Percentiles rank a stretch among this genome's conserved stretches.
Conservation (phyloP, 23 tunicate species). For the Ascidia mentula region DNA sequence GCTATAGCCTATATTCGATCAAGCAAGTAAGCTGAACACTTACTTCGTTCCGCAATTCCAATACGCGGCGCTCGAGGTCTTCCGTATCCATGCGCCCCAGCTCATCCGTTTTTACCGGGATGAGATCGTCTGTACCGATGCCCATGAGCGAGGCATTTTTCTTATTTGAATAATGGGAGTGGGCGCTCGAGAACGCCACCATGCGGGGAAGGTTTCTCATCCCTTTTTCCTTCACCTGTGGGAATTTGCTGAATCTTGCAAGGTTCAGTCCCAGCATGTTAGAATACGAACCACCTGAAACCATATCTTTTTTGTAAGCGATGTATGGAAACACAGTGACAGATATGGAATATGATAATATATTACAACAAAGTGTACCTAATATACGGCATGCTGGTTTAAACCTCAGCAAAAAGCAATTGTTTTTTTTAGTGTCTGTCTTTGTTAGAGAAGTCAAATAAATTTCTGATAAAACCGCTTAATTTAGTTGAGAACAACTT, state of each 20-base stretch:
- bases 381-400: no score
- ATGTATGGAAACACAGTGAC: no score
- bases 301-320: no score
- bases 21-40: background rate
- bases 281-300: slow-evolving; percentile 81
- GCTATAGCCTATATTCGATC: no score
- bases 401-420: no score
- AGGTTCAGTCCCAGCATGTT: slow-evolving; percentile 85
- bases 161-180: slow-evolving; percentile 58
- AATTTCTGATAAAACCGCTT: no score
- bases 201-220: slow-evolving; percentile 58
- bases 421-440: no score
- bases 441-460: no score
- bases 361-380: no score
- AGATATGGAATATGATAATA: no score
- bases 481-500: no score
- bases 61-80: slow-evolving; percentile 35
- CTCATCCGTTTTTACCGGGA: slow-evolving; percentile 44
- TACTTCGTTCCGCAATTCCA: slow-evolving; percentile 26
- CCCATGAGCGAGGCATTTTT: slow-evolving; percentile 74
- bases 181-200: slow-evolving; percentile 49
- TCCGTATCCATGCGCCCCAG: slow-evolving; percentile 42
- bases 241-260: slow-evolving; percentile 61
- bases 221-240: slow-evolving; percentile 55
- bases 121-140: slow-evolving; percentile 58